Evolutionary conservation across 2,797 vertebrate genomes (phyloP).

Genomic region (Pogoniulus pusillus): DNA sequence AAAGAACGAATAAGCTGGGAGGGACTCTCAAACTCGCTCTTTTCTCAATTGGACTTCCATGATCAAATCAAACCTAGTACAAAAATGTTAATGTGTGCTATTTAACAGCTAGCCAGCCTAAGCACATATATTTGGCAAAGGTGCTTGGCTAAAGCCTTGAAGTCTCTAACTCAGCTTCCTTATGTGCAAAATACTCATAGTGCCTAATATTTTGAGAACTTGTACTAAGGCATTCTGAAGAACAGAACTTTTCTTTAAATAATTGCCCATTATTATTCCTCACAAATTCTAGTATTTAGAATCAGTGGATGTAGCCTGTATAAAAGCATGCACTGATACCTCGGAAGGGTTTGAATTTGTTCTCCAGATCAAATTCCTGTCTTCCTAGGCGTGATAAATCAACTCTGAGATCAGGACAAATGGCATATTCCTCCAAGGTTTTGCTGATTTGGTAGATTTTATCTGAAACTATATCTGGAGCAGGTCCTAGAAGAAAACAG

Average conservation of each 20-base stretch:
- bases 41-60: background rate
- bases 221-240: background rate
- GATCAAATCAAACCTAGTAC: background rate
- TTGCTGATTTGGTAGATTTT: slow-evolving; percentile 96
- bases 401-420: slow-evolving; percentile 93
- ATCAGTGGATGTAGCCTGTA: background rate
- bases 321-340: slow-evolving; percentile 75
- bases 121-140: background rate
- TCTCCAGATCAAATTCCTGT: slow-evolving; percentile 98
- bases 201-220: background rate
- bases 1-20: background rate
- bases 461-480: slow-evolving; percentile 92
- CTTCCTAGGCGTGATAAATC: slow-evolving; percentile 94
- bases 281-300: background rate
- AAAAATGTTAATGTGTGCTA: background rate
- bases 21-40: background rate
- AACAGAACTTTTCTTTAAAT: background rate
- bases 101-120: background rate
- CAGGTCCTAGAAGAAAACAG: slow-evolving; percentile 84
- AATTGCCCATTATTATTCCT: background rate
- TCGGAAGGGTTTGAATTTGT: slow-evolving; percentile 99
- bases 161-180: background rate
- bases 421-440: slow-evolving; percentile 95
- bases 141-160: background rate
- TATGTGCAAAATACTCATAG: background rate